Conservation (phyloP, 1,140 invertebrate species). For the Drosophila arizonae region DNA sequence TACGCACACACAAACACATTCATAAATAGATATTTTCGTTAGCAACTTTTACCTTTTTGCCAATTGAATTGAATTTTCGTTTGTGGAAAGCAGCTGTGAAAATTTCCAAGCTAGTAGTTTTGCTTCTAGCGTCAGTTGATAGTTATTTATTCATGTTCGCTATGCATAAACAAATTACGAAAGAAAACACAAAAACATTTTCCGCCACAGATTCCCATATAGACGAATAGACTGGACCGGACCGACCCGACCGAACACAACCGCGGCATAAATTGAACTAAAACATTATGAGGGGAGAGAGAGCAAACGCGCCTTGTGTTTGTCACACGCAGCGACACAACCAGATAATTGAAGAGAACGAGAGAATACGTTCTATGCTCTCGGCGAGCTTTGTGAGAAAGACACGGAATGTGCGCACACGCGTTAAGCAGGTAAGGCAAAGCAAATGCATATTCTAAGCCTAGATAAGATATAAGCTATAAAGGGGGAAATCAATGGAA, state of each 20-base stretch:
- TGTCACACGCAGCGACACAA: conserved; percentile 16
- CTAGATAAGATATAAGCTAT: conserved; percentile 24
- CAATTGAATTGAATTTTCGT: conserved; percentile 39
- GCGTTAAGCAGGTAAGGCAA: conserved; percentile 3
- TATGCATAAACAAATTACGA: conserved; percentile 32
- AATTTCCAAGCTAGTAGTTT: conserved; percentile 33
- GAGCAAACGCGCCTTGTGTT: conserved; percentile 28
- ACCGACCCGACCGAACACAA: conserved; percentile 37
- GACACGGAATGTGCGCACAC: conserved; percentile 4
- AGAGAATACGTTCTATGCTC: conserved; percentile 19
- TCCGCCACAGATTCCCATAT: background rate
- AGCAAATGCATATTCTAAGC: conserved; percentile 9
- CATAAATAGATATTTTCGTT: conserved; percentile 4
- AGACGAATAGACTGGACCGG: background rate
- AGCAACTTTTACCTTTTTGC: conserved; percentile 32
- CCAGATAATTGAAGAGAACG: conserved; percentile 1
- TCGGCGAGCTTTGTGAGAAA: conserved; percentile 29
- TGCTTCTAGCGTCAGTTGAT: conserved; percentile 60
- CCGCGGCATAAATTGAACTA: conserved; percentile 44
- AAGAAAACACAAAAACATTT: conserved; percentile 12
- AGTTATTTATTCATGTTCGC: conserved; percentile 39
- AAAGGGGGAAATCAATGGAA: background rate
- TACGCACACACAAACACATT: conserved; percentile 5
- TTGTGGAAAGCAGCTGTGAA: conserved; percentile 31
- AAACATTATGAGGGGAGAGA: conserved; percentile 16